Conservation (phyloP, 37 sponge, comb jelly and placozoan species). For the Hormiphora californensis region DNA sequence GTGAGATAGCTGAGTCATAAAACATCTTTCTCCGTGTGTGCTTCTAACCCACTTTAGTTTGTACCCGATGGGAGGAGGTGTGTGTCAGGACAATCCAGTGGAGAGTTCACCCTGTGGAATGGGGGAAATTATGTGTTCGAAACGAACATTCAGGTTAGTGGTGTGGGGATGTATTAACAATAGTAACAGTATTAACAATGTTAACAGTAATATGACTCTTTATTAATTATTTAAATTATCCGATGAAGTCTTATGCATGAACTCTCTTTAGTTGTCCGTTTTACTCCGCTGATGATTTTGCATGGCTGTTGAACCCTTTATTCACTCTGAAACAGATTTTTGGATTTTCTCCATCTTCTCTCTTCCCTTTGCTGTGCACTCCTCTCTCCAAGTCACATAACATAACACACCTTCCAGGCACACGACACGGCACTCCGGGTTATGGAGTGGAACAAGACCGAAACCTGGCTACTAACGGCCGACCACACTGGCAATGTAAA, state of each 20-base stretch:
- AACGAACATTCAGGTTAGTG: slow-evolving; percentile 10
- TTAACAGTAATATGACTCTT: too few species aligned
- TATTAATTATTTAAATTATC: too few species aligned
- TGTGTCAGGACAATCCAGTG: slow-evolving; percentile 21
- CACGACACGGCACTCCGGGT: slow-evolving; percentile 86
- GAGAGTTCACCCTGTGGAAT: slow-evolving; percentile 4
- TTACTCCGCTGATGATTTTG: too few species aligned
- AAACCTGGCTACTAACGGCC: slow-evolving; percentile 82
- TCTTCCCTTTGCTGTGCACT: neutral
- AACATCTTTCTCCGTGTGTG: neutral
- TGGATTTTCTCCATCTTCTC: slow-evolving; percentile 13
- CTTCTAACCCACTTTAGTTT: neutral
- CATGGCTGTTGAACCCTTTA: too few species aligned
- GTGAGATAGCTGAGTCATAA: too few species aligned
- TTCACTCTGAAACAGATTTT: too few species aligned
- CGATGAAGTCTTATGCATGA: too few species aligned
- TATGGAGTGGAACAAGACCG: slow-evolving; percentile 86
- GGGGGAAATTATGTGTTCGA: neutral
- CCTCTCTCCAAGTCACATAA: neutral
- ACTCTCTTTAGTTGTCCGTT: too few species aligned
- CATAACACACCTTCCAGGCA: slow-evolving; percentile 57
- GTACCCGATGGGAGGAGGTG: neutral
- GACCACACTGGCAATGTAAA: slow-evolving; percentile 88
- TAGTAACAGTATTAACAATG: too few species aligned
- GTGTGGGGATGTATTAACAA: neutral